Percentiles rank a stretch among this genome's conserved stretches.
Conservation (phyloP, 2,888 invertebrate species). For the Lasioglossum leucozonium region DNA sequence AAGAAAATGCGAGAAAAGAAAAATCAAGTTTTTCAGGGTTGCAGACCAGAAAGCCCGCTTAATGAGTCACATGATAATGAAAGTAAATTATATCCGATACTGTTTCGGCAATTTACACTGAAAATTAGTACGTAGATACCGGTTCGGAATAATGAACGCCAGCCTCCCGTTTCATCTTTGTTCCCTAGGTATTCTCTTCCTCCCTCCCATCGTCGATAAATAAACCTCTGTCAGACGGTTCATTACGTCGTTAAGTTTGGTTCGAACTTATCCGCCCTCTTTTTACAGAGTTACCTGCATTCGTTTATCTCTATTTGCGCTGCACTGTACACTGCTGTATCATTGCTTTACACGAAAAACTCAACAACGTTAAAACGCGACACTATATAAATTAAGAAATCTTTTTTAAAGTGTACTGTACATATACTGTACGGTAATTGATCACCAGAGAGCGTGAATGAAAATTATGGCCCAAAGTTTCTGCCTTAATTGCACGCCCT, state of each 20-base stretch:
- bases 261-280: slow-evolving; percentile 73
- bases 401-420: neutral
- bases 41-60: neutral
- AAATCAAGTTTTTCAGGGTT: neutral
- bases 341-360: neutral
- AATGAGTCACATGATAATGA: neutral
- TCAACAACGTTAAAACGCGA: neutral
- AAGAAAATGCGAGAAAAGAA: neutral
- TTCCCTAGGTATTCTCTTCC: slow-evolving; percentile 45
- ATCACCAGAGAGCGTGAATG: neutral
- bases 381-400: neutral
- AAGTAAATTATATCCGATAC: neutral
- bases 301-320: slow-evolving; percentile 26
- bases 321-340: neutral
- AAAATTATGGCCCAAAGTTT: slow-evolving; percentile 11
- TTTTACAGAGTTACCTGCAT: slow-evolving; percentile 35
- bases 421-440: neutral
- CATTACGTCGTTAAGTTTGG: slow-evolving; percentile 82
- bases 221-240: slow-evolving; percentile 82
- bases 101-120: slow-evolving; percentile 33
- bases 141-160: slow-evolving; percentile 52
- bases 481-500: neutral
- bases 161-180: slow-evolving; percentile 47
- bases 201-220: slow-evolving; percentile 76
- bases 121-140: slow-evolving; percentile 62